phyloP scores from a whole-genome alignment of 2,888 invertebrate species.

The Lucinisca nassula region DNA sequence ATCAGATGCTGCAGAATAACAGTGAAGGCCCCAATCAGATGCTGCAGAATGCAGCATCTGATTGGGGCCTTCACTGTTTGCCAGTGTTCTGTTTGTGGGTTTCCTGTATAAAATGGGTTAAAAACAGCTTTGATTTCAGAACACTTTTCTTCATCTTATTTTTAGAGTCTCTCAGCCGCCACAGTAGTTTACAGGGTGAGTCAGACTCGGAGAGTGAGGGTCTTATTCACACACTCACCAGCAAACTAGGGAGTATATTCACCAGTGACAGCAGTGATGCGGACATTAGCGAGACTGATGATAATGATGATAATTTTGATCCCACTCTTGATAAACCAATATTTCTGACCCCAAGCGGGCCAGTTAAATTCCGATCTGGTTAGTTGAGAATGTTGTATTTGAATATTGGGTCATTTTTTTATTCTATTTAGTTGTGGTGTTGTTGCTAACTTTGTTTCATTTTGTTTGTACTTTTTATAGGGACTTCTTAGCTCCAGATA shows the following conservation, averaged over 20 bases:
- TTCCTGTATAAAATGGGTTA: too few relatives aligned
- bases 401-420: background rate
- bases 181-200: slow-evolving; percentile 86
- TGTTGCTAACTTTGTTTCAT: background rate
- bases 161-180: slow-evolving; percentile 83
- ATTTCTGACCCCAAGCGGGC: slow-evolving; percentile 86
- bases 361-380: slow-evolving; percentile 83
- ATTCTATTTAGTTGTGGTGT: background rate
- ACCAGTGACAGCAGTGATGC: slow-evolving; percentile 90
- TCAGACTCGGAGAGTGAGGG: slow-evolving; percentile 87
- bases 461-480: too few relatives aligned
- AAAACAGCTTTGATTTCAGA: too few relatives aligned
- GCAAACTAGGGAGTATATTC: slow-evolving; percentile 90
- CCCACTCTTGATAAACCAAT: slow-evolving; percentile 85
- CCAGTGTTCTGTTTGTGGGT: too few relatives aligned
- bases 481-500: too few relatives aligned
- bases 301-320: slow-evolving; percentile 82
- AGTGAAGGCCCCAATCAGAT: too few relatives aligned
- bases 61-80: too few relatives aligned
- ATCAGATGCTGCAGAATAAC: too few relatives aligned
- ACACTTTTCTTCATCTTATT: too few relatives aligned
- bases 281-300: slow-evolving; percentile 84
- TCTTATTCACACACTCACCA: slow-evolving; percentile 84
- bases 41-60: too few relatives aligned
- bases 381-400: slow-evolving; percentile 48